Evolutionary conservation across 2,113 vertebrate genomes (phyloP), one percentile per base, ranked within the genome.

Genomic region (Holacanthus passer): DNA sequence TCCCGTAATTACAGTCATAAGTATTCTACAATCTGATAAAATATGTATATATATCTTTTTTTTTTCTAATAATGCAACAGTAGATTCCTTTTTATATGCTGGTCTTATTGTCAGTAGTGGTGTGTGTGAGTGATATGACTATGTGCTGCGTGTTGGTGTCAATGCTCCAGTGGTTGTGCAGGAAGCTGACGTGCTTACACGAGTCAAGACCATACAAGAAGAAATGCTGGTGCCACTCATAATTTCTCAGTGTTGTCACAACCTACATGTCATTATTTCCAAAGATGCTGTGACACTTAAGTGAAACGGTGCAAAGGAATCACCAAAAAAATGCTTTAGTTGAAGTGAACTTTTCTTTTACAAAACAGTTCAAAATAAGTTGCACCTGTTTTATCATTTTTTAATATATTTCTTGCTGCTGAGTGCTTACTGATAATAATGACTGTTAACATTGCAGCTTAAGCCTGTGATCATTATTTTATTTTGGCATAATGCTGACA

Each of bases 131-230:
- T 39, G 55, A 48, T 47, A 50, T 67, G 39, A 27, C 4, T 55
- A 4, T 29, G 50, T 11, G 71, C n/a, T 68, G 24, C 59, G 67
- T 65, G 47, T 60, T 65, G 39, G 60, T 24, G 65, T 64, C 9
- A 0, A 11, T 53, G 29, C 70, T 79, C 29, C n/a, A 24, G 62
- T 35, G 50, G 64, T 29, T 83, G 55, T 56, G 35, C 81, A 74
- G 59, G 71, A 89, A 79, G 60, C 66, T 80, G 52, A 70, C 11
- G 48, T 27, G 29, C 47, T 77, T 60, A 69, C 65, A 58, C 48
- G 74, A 78, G 52, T 66, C 47, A 63, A 73, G 29, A 56, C 16
- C 7, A 55, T 76, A 48, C 82, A 81, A 58, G 62, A 83, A 79
- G 27, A 66, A 45, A 47, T 58, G n/a, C 47, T 43, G 24, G 4